These are phyloP conservation scores for Helostoma temminkii DNA, from an alignment of 2,797 vertebrate species.

Conservation along the genomic window DNA sequence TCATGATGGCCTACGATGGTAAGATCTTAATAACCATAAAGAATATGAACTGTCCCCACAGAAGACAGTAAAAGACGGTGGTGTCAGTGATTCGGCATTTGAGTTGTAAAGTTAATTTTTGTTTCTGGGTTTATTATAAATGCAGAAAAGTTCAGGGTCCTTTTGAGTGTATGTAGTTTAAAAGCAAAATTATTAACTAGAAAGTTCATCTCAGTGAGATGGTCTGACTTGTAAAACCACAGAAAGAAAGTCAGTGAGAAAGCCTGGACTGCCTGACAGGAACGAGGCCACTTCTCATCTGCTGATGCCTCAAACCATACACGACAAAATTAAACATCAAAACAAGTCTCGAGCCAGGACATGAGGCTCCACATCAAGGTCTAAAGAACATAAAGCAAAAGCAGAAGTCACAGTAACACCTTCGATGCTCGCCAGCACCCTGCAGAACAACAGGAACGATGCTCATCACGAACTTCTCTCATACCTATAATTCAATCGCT, in stretches of 20 bases:
- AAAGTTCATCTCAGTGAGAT: neutral
- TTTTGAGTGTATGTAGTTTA: no score
- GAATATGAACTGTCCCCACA: no score
- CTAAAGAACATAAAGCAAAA: slow-evolving; percentile 33
- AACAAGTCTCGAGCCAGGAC: slow-evolving; percentile 3
- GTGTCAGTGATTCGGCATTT: no score
- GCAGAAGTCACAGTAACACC: slow-evolving; percentile 3
- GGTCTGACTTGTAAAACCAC: neutral
- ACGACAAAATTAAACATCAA: slow-evolving; percentile 17
- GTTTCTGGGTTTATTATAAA: no score
- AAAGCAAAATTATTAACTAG: no score
- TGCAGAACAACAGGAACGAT: slow-evolving; percentile 8
- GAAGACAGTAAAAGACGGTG: no score
- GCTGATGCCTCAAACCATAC: slow-evolving; percentile 25
- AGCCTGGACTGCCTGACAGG: neutral
- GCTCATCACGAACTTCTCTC: slow-evolving; percentile 28
- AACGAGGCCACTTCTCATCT: slow-evolving; percentile 8
- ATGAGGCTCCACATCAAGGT: slow-evolving; percentile 3
- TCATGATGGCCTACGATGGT: no score
- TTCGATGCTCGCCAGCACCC: slow-evolving; percentile 10
- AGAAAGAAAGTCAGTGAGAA: slow-evolving; percentile 6
- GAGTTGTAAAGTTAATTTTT: no score
- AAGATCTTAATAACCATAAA: no score
- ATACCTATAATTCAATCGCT: slow-evolving; percentile 18
- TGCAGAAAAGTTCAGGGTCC: slow-evolving; percentile 1